Percentiles rank a stretch among this genome's conserved stretches.
These are phyloP conservation scores for Pelecanoides urinatrix DNA, from an alignment of 2,113 vertebrate genomes.

Conservation along the genomic window DNA sequence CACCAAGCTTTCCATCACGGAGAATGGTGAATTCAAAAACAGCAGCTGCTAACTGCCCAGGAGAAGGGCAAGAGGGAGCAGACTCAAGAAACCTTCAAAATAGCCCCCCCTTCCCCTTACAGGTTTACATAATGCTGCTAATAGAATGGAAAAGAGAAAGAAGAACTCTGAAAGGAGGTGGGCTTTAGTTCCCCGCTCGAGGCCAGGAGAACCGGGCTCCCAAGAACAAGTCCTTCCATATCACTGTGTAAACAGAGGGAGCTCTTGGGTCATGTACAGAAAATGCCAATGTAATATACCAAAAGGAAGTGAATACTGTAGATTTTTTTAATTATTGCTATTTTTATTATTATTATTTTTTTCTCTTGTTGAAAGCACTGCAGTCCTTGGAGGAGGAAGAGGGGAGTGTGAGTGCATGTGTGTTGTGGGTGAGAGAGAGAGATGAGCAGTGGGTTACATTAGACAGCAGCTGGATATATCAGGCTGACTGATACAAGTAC, in stretches of 20 bases:
- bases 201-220: conserved; percentile 47
- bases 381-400: conserved; percentile 62
- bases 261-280: conserved; percentile 80
- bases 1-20: conserved; percentile 97
- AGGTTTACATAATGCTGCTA: conserved; percentile 65
- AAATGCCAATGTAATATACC: conserved; percentile 75
- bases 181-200: conserved; percentile 46
- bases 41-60: conserved; percentile 87
- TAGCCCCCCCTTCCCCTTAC: not conserved
- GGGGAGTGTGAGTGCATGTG: conserved; percentile 19
- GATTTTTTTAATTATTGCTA: conserved; percentile 79
- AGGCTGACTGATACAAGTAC: conserved; percentile 3
- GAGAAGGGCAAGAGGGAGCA: not conserved
- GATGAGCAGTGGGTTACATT: not conserved
- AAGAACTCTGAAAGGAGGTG: conserved; percentile 10
- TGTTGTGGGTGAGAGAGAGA: conserved; percentile 32
- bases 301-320: conserved; percentile 79
- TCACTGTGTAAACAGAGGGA: conserved; percentile 74
- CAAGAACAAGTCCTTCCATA: conserved; percentile 10
- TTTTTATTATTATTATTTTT: conserved; percentile 74
- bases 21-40: conserved; percentile 98
- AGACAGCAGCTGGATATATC: not conserved
- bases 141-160: not conserved
- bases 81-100: not conserved
- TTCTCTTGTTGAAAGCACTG: conserved; percentile 73